Evolutionary conservation across 2,797 vertebrate species (phyloP).

Genomic region (Aeoliscus strigatus): DNA sequence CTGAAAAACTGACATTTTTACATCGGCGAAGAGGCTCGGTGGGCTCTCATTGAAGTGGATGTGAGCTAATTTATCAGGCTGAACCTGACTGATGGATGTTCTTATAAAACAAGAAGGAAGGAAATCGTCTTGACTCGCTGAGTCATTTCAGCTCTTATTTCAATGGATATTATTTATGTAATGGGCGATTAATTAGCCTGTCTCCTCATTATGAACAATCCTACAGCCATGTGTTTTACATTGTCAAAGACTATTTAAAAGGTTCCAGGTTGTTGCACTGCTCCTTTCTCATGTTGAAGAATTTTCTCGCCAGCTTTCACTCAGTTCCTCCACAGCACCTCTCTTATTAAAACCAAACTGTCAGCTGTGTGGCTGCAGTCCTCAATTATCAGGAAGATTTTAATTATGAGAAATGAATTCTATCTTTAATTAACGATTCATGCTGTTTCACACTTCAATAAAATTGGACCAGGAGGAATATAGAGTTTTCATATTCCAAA

Average conservation of each 20-base stretch:
- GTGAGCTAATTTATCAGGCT: constrained; percentile 46
- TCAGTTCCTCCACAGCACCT: constrained; percentile 9
- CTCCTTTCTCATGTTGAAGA: constrained; percentile 27
- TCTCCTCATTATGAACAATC: too few species aligned
- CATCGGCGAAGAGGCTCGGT: constrained; percentile 4
- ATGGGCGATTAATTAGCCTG: constrained; percentile 52
- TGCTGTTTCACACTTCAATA: constrained; percentile 29
- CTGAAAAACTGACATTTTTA: constrained; percentile 2
- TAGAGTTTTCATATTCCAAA: constrained; percentile 6
- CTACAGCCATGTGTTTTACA: constrained; percentile 17
- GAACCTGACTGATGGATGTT: constrained; percentile 46
- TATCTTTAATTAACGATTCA: constrained; percentile 52
- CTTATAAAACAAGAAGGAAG: constrained; percentile 26
- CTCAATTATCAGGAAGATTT: constrained; percentile 29
- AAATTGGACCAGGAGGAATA: constrained; percentile 30
- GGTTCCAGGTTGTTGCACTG: constrained; percentile 33
- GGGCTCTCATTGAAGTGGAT: constrained; percentile 30
- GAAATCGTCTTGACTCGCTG: too few species aligned
- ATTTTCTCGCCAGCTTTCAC: constrained; percentile 34
- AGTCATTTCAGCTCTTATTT: constrained; percentile 18
- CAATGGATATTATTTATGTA: constrained; percentile 65
- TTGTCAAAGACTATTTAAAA: constrained; percentile 34
- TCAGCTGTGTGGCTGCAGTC: constrained; percentile 25
- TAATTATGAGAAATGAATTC: constrained; percentile 47
- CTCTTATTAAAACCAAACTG: constrained; percentile 47